Evolutionary conservation across 2,888 invertebrate species (phyloP), one percentile per base, ranked within the genome.

Genomic region (Elysia crispata): DNA sequence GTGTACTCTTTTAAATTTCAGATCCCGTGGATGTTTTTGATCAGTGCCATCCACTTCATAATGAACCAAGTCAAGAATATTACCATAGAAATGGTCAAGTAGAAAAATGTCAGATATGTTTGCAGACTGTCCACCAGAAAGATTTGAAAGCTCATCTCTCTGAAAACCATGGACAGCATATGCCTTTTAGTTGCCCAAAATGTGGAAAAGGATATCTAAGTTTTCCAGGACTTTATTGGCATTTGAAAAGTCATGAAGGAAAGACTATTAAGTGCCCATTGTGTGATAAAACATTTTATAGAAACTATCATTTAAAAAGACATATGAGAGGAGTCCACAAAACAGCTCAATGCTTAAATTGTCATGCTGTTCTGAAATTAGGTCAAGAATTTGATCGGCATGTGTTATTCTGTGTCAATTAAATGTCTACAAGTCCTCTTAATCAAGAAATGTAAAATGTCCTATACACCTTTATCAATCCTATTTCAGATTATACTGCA

Each of bases 121-220:
- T 11, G 11, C 41, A 41, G 41, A 3, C 41, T 41, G 41, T 41
- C 41, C 41, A 41, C 3, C 5, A 41, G 41, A 41, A 11, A 11
- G 33, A 70, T 33, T 15, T 77, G 13, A 77, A 49, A 70, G 20
- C 11, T n/a, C 80, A 80, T 33, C 41, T 80, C 23, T 60, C 80
- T 0, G 31, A 30, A 25, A n/a, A 33, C 23, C 80, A 80, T 76
- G 76, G 76, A 20, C 18, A 60, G 41, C n/a, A 64, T 25, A 76
- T 69, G 80, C 33, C 49, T 25, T 80, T 70, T 25, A 41, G n/a
- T 20, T 80, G 80, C 31, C 69, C 80, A 28, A 23, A 69, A 15
- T 80, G 80, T 62, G 69, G 76, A 28, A 80, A 80, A 76, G 75
- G 80, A 28, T 80, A 80, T 33, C 60, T 74, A 18, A 76, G 75